Evolutionary conservation across 1,140 invertebrate genomes (phyloP), one percentile per base, ranked within the genome.

Genomic region (Onthophagus taurus): DNA sequence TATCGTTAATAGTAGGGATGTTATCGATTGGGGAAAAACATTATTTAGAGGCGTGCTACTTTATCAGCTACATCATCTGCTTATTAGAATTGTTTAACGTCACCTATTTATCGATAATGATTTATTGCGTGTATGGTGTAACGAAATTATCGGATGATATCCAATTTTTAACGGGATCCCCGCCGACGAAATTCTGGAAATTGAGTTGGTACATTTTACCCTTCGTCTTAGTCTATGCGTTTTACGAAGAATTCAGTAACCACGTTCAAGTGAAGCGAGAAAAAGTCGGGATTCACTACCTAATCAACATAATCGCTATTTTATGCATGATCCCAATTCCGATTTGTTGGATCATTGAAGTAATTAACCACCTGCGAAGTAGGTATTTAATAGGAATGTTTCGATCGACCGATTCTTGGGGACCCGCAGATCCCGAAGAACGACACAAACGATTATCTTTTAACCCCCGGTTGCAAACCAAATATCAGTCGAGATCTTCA

Each of bases 381-480:
- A 41, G 38, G n/a, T 26, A 41, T 29, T 18, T 41, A n/a, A 29
- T 26, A 5, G 45, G 38, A n/a, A 9, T 47, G 13, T 19, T 47
- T 33, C 19, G n/a, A 29, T 38, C 45, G 6, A 29, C 16, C 12
- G 30, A 47, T 8, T 14, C 17, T 17, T 47, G 45, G 45, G 45
- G 45, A 16, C 37, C 45, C 6, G 31, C 37, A n/a, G 45, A 47
- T 42, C 45, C 45, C 12, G 37, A 47, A 33, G 37, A 47, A 35
- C 14, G 45, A 18, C 30, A 35, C 19, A n/a, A 29, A 3, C 41
- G 45, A 35, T 14, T 14, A 5, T 19, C 17, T 4, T 47, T 42
- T 42, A 47, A 47, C 35, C 45, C 45, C 6, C 26, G 45, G 12
- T 23, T 34, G 9, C 37, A 47, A 42, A 47, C 20, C 3, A 33